These are phyloP conservation scores for Rhagium mordax DNA, from an alignment of 2,888 invertebrate genomes.

Conservation along the genomic window DNA sequence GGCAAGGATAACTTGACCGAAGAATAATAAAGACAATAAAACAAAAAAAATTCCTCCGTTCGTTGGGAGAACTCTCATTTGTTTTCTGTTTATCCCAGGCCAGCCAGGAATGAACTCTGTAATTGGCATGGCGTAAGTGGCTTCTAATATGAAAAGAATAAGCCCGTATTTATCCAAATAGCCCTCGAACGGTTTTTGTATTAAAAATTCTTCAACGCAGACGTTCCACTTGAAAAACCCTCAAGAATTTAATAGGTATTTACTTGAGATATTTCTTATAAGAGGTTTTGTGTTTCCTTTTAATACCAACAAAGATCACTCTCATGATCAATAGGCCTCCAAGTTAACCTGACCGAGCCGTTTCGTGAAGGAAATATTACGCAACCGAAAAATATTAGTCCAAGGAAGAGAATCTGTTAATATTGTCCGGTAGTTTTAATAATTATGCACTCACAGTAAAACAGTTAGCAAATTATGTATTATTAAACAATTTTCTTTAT, in stretches of 20 bases:
- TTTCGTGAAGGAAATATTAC: neutral
- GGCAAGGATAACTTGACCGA: conserved; percentile 16
- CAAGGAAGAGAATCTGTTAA: no score
- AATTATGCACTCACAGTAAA: no score
- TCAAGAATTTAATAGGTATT: conserved; percentile 45
- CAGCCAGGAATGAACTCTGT: conserved; percentile 21
- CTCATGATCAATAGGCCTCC: conserved; percentile 20
- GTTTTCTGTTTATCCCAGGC: conserved; percentile 30
- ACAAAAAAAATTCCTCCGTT: conserved; percentile 24
- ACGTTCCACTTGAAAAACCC: conserved; percentile 42
- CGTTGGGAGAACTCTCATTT: conserved; percentile 19
- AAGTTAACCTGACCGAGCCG: conserved; percentile 9
- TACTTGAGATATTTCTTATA: conserved; percentile 35
- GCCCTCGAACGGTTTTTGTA: conserved; percentile 42
- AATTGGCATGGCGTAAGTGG: conserved; percentile 34
- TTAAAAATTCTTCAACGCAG: conserved; percentile 44
- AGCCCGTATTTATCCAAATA: conserved; percentile 40
- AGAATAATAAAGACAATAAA: conserved; percentile 22
- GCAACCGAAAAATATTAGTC: neutral
- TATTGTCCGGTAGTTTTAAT: no score
- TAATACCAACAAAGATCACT: conserved; percentile 11
- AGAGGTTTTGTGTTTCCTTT: conserved; percentile 25
- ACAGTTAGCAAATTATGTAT: no score
- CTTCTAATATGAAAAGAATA: conserved; percentile 40
- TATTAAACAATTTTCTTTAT: no score